A percentile compares a stretch with the other conserved stretches of the same genome.
Evolutionary conservation across 2,113 vertebrate genomes (phyloP).

Genomic region (Tiliqua scincoides): DNA sequence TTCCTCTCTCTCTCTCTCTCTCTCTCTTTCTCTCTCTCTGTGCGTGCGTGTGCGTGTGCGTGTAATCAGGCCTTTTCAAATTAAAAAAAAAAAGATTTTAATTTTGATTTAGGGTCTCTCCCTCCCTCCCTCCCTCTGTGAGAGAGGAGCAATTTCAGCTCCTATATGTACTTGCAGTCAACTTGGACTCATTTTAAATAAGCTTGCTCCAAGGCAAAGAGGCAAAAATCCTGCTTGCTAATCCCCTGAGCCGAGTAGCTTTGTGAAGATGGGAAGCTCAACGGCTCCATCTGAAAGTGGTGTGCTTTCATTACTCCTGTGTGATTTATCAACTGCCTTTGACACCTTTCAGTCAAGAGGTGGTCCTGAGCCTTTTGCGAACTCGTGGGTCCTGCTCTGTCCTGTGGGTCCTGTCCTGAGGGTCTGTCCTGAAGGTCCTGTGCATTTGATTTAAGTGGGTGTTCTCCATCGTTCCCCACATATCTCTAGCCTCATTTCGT

Average conservation of each 20-base stretch:
- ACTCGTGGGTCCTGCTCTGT: constrained; percentile 30
- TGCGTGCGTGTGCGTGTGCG: no score
- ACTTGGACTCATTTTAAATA: constrained; percentile 11
- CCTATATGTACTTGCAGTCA: background rate
- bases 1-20: no score
- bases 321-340: constrained; percentile 44
- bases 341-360: constrained; percentile 25
- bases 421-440: background rate
- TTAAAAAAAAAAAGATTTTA: background rate
- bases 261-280: constrained; percentile 45
- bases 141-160: no score
- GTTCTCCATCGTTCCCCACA: constrained; percentile 22
- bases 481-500: constrained; percentile 28
- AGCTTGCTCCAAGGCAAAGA: background rate
- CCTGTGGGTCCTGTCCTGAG: constrained; percentile 22
- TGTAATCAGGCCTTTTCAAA: background rate
- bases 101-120: no score
- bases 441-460: constrained; percentile 38
- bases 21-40: no score
- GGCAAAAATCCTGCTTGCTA: constrained; percentile 35
- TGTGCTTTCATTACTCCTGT: constrained; percentile 40
- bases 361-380: constrained; percentile 27
- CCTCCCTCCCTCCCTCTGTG: no score
- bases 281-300: background rate
- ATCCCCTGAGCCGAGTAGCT: background rate